Evolutionary conservation across 2,797 vertebrate species (phyloP).

Genomic region (Aphelocoma californica): DNA sequence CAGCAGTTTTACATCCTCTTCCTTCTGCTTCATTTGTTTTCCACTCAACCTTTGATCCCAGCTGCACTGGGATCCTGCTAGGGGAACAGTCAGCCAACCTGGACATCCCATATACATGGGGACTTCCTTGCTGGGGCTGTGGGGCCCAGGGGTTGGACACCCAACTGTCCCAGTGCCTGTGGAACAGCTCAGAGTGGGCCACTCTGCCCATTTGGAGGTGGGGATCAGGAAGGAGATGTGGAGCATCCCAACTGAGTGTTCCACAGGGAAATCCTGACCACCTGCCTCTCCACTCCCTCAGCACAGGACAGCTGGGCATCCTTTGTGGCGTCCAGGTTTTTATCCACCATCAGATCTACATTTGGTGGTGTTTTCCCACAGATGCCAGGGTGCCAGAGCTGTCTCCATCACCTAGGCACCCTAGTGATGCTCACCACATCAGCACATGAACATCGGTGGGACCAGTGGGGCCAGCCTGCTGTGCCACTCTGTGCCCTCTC

Average conservation of each 20-base stretch:
- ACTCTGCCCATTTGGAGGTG: background rate
- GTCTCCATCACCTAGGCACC: background rate
- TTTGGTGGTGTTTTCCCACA: background rate
- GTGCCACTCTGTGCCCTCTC: background rate
- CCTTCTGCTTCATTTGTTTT: background rate
- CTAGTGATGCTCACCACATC: background rate
- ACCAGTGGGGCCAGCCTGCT: background rate
- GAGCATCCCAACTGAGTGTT: background rate
- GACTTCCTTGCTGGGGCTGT: background rate
- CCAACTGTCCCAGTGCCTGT: background rate
- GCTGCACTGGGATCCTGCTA: background rate
- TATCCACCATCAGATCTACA: background rate
- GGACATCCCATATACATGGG: background rate
- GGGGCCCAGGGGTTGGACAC: background rate
- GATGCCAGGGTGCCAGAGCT: background rate
- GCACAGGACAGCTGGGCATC: background rate
- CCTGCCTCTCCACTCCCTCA: background rate
- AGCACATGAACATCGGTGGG: rapidly evolving
- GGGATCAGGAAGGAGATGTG: background rate
- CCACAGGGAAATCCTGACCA: background rate
- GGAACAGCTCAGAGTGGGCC: background rate
- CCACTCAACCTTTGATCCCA: background rate
- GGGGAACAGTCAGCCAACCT: background rate
- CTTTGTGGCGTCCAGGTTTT: background rate
- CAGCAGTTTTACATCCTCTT: background rate